phyloP scores from a whole-genome alignment of 1,140 invertebrate genomes.

The Bradysia coprophila region DNA sequence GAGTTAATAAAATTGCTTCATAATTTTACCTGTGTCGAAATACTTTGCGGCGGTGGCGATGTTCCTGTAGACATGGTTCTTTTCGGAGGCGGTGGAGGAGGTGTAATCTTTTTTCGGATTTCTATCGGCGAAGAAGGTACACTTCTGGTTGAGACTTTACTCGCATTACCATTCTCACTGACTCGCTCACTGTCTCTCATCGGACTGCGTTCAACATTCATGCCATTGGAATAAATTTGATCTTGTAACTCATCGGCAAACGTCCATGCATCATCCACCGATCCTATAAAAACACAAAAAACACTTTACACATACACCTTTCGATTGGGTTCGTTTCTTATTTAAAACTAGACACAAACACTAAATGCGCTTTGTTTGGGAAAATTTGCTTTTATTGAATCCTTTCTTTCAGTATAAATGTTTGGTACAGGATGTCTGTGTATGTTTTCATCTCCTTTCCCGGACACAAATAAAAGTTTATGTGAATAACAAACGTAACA shows the following conservation, averaged over 20 bases:
- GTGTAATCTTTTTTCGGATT: slow-evolving; percentile 4
- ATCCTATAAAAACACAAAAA: background rate
- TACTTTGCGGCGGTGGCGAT: slow-evolving; percentile 68
- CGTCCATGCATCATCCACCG: background rate
- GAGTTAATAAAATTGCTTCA: background rate
- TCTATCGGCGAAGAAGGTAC: slow-evolving; percentile 32
- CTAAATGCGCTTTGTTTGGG: no score
- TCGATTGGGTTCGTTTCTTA: no score
- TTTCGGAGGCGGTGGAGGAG: background rate
- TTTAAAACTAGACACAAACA: no score
- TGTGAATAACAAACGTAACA: no score
- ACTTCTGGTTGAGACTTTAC: slow-evolving; percentile 32
- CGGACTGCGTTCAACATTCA: no score
- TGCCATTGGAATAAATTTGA: no score
- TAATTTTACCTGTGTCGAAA: slow-evolving; percentile 57
- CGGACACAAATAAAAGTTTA: no score
- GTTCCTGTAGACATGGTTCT: slow-evolving; percentile 38
- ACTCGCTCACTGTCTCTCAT: background rate
- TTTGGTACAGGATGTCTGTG: no score
- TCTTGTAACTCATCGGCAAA: no score
- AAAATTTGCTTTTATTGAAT: no score
- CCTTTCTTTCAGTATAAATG: no score
- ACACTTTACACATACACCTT: background rate
- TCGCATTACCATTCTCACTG: slow-evolving; percentile 5
- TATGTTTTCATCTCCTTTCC: no score